phyloP scores from a whole-genome alignment of 2,797 vertebrate genomes.

The Triplophysa yarkandensis region DNA sequence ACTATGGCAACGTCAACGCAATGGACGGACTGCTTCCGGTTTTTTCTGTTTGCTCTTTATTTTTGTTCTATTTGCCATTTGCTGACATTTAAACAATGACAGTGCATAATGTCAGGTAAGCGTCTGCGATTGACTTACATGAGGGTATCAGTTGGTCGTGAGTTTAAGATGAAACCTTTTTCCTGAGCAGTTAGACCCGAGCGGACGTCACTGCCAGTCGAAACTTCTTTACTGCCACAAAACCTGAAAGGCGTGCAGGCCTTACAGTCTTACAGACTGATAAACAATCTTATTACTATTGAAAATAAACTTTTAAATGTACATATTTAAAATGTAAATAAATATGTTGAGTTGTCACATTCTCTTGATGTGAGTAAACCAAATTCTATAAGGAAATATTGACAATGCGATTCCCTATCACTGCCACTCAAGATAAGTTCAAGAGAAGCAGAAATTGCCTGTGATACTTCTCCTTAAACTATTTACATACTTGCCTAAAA shows the following conservation, averaged over 20 bases:
- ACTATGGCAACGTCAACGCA: constrained; percentile 18
- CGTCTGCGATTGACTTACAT: background rate
- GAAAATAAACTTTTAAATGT: too few relatives aligned
- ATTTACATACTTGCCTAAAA: too few relatives aligned
- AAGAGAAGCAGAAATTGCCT: too few relatives aligned
- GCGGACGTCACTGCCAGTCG: constrained; percentile 56
- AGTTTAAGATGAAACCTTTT: constrained; percentile 24
- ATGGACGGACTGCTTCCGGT: background rate
- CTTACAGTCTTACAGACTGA: too few relatives aligned
- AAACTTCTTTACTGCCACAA: background rate
- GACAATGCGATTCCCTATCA: too few relatives aligned
- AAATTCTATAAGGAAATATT: too few relatives aligned
- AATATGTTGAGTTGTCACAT: too few relatives aligned
- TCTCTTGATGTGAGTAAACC: too few relatives aligned
- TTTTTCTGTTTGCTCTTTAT: background rate
- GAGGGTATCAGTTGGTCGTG: background rate
- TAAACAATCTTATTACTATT: too few relatives aligned
- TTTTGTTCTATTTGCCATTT: background rate
- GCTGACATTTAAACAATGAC: background rate
- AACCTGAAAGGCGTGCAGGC: background rate
- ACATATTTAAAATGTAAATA: too few relatives aligned
- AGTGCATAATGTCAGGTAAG: background rate
- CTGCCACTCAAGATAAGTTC: too few relatives aligned
- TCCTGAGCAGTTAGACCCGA: constrained; percentile 39
- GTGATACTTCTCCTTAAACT: too few relatives aligned